Evolutionary conservation across 2,113 vertebrate species (phyloP).

Genomic region (Bufo gargarizans): DNA sequence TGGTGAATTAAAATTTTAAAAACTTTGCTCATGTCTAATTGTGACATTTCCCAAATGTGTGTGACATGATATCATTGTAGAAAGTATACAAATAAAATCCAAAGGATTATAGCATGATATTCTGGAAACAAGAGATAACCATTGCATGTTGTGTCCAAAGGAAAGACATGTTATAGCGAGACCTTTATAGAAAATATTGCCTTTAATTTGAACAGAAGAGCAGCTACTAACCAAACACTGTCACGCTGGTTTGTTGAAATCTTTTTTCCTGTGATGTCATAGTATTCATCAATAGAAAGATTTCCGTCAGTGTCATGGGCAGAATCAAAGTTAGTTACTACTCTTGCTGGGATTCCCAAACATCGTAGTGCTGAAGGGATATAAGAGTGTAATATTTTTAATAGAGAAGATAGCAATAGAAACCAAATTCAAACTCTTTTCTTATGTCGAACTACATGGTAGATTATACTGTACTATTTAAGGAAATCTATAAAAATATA

Average conservation of each 20-base stretch:
- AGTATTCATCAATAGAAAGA: conserved; percentile 75
- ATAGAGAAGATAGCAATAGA: neutral
- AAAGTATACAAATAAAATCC: too few species aligned
- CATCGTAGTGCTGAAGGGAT: conserved; percentile 68
- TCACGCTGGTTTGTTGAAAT: conserved; percentile 69
- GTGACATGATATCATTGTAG: too few species aligned
- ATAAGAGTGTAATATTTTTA: neutral
- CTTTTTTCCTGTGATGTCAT: conserved; percentile 66
- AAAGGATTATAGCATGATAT: too few species aligned
- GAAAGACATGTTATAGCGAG: neutral
- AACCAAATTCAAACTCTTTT: neutral
- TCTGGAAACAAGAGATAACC: too few species aligned
- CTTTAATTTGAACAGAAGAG: neutral
- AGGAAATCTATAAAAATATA: neutral
- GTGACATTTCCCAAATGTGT: too few species aligned
- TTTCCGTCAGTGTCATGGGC: conserved; percentile 76
- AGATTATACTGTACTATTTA: neutral
- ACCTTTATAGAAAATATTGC: too few species aligned
- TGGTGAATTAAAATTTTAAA: too few species aligned
- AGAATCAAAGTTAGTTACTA: conserved; percentile 80
- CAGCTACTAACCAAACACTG: conserved; percentile 75
- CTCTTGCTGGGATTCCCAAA: conserved; percentile 75
- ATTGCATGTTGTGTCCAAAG: neutral
- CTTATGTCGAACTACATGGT: neutral
- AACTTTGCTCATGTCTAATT: too few species aligned